phyloP scores from a whole-genome alignment of 1,140 invertebrate genomes.

The Papilio polyxenes region DNA sequence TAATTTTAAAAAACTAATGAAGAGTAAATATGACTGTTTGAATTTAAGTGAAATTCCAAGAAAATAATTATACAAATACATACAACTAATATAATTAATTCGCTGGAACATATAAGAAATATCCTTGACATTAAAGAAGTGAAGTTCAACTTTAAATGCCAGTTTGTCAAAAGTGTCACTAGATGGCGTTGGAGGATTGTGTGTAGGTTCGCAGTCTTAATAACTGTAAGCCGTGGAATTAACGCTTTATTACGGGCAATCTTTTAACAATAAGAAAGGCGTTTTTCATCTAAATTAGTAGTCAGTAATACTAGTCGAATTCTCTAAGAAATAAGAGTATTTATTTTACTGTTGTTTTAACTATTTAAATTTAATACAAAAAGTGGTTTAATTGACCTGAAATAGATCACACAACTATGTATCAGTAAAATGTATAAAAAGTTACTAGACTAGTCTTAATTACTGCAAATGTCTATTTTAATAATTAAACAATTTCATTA shows the following conservation, averaged over 20 bases:
- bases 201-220: background rate
- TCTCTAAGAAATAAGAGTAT: no score
- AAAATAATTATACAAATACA: background rate
- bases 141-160: background rate
- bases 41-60: background rate
- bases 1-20: no score
- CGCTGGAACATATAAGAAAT: background rate
- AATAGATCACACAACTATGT: no score
- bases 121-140: background rate
- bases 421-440: no score
- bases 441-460: no score
- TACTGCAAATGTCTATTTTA: no score
- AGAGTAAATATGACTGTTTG: background rate
- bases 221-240: background rate
- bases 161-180: background rate
- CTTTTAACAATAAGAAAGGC: background rate
- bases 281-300: background rate
- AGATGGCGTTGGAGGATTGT: background rate
- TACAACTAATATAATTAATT: constrained; percentile 10
- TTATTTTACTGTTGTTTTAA: no score
- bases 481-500: no score
- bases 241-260: background rate
- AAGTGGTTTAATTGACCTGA: no score
- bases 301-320: no score
- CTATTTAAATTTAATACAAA: no score